Evolutionary conservation across 2,797 vertebrate species (phyloP).

Genomic region (Epinephelus coioides): DNA sequence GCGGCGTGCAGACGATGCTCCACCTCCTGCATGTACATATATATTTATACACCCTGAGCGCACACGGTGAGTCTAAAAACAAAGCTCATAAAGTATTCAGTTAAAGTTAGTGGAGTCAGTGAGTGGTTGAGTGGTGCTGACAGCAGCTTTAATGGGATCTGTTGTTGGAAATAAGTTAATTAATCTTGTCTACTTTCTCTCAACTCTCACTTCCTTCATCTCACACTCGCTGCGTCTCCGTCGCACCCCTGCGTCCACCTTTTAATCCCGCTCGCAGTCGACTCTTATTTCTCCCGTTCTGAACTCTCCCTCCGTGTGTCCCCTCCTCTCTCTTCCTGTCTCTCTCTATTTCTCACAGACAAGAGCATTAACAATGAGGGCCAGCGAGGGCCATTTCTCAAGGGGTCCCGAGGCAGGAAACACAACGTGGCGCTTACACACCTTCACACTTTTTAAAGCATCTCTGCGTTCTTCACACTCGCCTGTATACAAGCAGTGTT

Average conservation of each 20-base stretch:
- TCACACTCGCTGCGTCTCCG: neutral
- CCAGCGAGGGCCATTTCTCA: constrained; percentile 42
- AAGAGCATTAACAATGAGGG: constrained; percentile 39
- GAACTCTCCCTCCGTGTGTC: constrained; percentile 11
- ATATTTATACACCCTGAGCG: constrained; percentile 7
- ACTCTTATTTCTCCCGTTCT: constrained; percentile 40
- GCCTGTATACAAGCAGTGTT: neutral
- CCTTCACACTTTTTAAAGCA: constrained; percentile 8
- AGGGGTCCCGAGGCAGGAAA: constrained; percentile 9
- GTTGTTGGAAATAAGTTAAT: constrained; percentile 70
- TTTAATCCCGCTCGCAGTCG: constrained; percentile 51
- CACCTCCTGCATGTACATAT: neutral
- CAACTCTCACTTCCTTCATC: constrained; percentile 37
- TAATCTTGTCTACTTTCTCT: constrained; percentile 67
- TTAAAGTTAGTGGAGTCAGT: constrained; percentile 12
- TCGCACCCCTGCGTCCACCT: constrained; percentile 39
- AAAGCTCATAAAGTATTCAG: constrained; percentile 48
- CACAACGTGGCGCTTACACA: constrained; percentile 7
- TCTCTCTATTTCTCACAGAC: constrained; percentile 19
- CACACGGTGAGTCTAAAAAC: neutral
- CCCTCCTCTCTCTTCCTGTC: constrained; percentile 37
- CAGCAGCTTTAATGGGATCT: constrained; percentile 66
- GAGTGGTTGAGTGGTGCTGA: constrained; percentile 33
- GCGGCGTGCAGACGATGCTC: neutral
- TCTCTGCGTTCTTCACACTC: neutral